phyloP scores from a whole-genome alignment of 2,888 invertebrate genomes.

The Mesorhabditis sp. region DNA sequence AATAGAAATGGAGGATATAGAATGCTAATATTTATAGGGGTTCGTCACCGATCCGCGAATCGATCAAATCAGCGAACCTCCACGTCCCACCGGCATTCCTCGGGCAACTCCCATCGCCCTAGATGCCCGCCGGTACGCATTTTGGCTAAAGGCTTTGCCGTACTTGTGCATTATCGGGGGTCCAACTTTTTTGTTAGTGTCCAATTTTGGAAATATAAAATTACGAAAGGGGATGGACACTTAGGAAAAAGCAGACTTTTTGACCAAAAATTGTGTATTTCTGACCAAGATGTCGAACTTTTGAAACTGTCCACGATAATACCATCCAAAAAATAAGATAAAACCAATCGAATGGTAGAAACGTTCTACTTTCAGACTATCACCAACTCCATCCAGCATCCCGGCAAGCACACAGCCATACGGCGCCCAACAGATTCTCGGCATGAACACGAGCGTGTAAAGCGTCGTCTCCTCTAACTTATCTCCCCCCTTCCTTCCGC shows the following conservation, averaged over 20 bases:
- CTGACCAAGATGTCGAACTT: too few relatives aligned
- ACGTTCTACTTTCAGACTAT: not conserved
- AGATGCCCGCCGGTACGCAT: not conserved
- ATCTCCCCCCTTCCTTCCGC: not conserved
- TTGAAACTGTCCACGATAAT: too few relatives aligned
- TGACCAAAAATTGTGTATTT: too few relatives aligned
- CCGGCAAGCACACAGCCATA: not conserved
- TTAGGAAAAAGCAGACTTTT: too few relatives aligned
- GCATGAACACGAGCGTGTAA: not conserved
- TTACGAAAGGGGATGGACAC: too few relatives aligned
- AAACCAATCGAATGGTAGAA: too few relatives aligned
- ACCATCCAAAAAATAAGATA: too few relatives aligned
- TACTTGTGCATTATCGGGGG: too few relatives aligned
- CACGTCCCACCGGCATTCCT: conserved; percentile 1
- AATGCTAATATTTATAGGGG: not conserved
- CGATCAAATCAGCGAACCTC: not conserved
- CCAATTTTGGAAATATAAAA: too few relatives aligned
- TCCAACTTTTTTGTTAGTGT: too few relatives aligned
- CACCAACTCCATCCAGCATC: not conserved
- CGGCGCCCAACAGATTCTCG: not conserved
- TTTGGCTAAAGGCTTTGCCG: too few relatives aligned
- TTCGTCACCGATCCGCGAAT: not conserved
- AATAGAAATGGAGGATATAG: conserved; percentile 1
- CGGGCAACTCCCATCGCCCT: not conserved
- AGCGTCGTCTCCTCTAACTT: not conserved